A percentile compares a stretch with the other conserved stretches of the same genome.
These are phyloP conservation scores for Doryteuthis pealeii DNA, from an alignment of 1,140 invertebrate genomes.

Conservation along the genomic window DNA sequence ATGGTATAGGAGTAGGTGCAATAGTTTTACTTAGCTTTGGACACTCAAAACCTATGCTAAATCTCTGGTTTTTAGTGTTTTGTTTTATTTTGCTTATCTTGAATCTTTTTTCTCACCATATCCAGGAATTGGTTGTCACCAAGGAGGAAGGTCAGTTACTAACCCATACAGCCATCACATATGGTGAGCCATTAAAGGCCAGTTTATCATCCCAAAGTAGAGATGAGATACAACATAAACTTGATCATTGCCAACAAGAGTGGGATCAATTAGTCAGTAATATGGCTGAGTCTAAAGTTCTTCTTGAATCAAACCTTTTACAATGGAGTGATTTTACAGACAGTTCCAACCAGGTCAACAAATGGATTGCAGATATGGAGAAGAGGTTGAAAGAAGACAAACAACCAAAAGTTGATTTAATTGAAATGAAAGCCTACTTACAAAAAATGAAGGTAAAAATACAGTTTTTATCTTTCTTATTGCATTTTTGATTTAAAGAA, in stretches of 20 bases:
- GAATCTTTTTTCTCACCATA: background rate
- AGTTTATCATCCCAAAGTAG: conserved; percentile 88
- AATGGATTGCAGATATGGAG: conserved; percentile 94
- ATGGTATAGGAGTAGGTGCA: no score
- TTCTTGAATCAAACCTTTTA: conserved; percentile 81
- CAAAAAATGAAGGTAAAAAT: conserved; percentile 77
- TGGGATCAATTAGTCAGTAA: conserved; percentile 85
- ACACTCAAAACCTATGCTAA: no score
- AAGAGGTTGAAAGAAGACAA: conserved; percentile 64
- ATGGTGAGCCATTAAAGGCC: conserved; percentile 89
- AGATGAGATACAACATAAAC: conserved; percentile 79
- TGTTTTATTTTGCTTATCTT: no score
- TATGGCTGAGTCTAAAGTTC: conserved; percentile 81
- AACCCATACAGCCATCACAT: conserved; percentile 86
- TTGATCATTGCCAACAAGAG: conserved; percentile 82
- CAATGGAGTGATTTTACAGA: conserved; percentile 71
- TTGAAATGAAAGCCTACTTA: conserved; percentile 86
- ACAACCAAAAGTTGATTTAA: conserved; percentile 71
- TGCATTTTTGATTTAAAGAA: no score
- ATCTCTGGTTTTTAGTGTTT: no score
- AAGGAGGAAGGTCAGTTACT: conserved; percentile 89
- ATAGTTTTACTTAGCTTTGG: no score
- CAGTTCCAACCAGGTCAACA: conserved; percentile 84
- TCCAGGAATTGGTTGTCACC: conserved; percentile 68
- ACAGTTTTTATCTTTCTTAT: background rate